Evolutionary conservation across 2,113 vertebrate species (phyloP), one percentile per base, ranked within the genome.

Genomic region (Brachypodius melanocephalos): DNA sequence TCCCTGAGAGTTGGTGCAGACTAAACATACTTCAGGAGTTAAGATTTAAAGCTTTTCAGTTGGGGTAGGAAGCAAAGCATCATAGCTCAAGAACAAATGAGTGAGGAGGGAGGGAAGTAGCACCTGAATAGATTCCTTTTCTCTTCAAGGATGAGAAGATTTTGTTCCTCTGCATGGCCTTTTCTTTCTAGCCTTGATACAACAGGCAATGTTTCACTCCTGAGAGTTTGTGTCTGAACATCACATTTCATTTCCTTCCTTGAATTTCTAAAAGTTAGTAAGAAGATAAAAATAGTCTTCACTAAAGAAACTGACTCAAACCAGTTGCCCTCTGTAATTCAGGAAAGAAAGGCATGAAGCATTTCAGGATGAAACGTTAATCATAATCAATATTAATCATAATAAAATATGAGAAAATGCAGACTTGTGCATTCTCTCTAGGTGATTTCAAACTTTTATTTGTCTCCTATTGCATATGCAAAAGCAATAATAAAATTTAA

Each of bases 361-460:
- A 58, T 63, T 85, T 84, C 82, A 78, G 43, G 46, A 87, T 63
- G 59, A 84, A 88, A 54, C 81, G 9, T 54, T 21, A 38, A 38
- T 38, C 38, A 38, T 38, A 38, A 38, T 38, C 24, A 81, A 21
- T 59, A 62, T 90, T 81, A 57, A 89, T 86, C 46, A 79, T 32
- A 86, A 71, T 43, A 92, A 93, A 94, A 80, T 65, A 83, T 21
- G 55, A 96, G 63, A 84, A 54, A 85, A 76, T 51, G 48, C 87
- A 94, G 79, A 69, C 51, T 61, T 88, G 26, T 72, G 78, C 67
- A 49, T 79, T 96, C 65, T 85, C 67, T 73, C 68, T 31, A 57
- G 66, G 26, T 66, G 49, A 91, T 94, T 93, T 89, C 81, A 92
- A 88, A 67, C 43, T 92, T 93, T 93, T 93, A 87, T 87, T 90